These are phyloP conservation scores for Lepidocyrtoides sp. DNA, from an alignment of 2,888 invertebrate species.

Conservation along the genomic window DNA sequence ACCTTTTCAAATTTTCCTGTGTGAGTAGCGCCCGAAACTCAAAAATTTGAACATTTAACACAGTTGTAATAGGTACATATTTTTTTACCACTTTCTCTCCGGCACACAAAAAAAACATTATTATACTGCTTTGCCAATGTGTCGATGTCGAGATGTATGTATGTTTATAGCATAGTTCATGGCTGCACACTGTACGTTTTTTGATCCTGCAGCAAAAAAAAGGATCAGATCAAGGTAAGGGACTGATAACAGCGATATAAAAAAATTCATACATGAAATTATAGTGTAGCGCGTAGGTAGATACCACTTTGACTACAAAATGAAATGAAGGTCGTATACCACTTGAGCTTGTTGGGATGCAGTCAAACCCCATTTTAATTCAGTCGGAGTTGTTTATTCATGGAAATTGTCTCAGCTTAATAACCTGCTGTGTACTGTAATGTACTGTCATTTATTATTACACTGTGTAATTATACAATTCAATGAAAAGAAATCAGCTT, in stretches of 20 bases:
- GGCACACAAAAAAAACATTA: conserved; percentile 11
- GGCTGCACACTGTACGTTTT: not conserved
- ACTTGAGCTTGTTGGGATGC: not conserved
- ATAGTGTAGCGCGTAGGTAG: too few species aligned
- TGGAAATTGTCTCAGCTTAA: conserved; percentile 70
- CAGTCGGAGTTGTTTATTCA: conserved; percentile 55
- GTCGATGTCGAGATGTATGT: not conserved
- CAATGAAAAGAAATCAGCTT: conserved; percentile 43
- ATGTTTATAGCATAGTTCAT: conserved; percentile 29
- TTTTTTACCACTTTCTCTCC: conserved; percentile 69
- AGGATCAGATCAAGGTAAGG: conserved; percentile 71
- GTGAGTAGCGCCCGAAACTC: not conserved
- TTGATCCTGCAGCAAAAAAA: conserved; percentile 38
- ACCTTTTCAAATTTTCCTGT: not conserved
- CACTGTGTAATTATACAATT: conserved; percentile 53
- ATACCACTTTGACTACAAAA: not conserved
- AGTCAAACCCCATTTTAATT: conserved; percentile 32
- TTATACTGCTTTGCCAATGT: not conserved
- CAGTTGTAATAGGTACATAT: not conserved
- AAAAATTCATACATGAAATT: conserved; percentile 5
- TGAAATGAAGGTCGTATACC: conserved; percentile 46
- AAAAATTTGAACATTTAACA: not conserved
- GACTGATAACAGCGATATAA: conserved; percentile 48
- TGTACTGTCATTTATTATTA: conserved; percentile 3
- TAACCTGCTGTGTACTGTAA: not conserved